Conservation (phyloP, 2,797 vertebrate genomes). For the Hydrophis major region DNA sequence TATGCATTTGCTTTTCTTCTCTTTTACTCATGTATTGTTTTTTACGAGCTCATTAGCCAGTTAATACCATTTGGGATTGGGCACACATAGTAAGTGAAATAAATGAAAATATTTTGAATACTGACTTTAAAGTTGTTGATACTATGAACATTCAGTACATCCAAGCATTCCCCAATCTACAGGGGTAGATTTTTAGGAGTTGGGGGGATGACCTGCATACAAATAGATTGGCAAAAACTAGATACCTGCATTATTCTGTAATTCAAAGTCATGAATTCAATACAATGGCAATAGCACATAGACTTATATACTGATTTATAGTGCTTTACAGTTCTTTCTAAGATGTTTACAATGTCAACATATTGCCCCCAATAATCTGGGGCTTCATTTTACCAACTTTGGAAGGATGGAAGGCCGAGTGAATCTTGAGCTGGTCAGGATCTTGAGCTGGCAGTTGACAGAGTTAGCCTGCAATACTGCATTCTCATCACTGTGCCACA, state of each 20-base stretch:
- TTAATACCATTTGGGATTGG: background rate
- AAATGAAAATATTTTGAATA: background rate
- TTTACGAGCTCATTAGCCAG: background rate
- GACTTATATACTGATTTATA: background rate
- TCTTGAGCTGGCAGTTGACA: background rate
- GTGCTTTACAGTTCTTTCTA: background rate
- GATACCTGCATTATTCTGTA: background rate
- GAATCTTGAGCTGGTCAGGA: background rate
- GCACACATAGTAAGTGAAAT: background rate
- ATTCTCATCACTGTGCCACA: background rate
- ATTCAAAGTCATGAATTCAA: background rate
- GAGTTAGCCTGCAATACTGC: background rate
- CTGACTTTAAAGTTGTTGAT: background rate
- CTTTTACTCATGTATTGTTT: background rate
- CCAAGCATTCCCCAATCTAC: background rate
- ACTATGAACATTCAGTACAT: background rate
- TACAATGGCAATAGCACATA: background rate
- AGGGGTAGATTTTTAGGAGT: background rate
- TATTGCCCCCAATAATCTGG: background rate
- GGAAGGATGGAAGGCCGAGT: background rate
- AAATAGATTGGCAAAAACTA: background rate
- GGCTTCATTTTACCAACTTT: background rate
- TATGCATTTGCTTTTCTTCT: background rate
- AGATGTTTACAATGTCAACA: background rate
- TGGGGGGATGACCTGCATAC: too few relatives aligned